Base-by-base conservation (phyloP, 2,888 invertebrate species). In the Pseudoips prasinana region DNA sequence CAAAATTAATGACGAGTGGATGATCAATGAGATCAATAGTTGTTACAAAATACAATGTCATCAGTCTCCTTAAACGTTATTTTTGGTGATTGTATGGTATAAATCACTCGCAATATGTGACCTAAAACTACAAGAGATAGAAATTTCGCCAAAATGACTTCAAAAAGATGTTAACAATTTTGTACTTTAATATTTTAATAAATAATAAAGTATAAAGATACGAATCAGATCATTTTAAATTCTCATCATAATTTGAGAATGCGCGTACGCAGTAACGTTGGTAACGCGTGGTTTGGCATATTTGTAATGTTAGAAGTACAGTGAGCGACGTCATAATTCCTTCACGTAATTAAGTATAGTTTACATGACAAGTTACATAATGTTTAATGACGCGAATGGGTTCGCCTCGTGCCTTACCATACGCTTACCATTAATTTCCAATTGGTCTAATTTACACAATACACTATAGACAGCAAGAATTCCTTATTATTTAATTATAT, bases 1-100 rank as follows among this genome's bases (percentile, higher is more conserved):
- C 9, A 50, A 48, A 44, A 40, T 30, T 22, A 19, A 39, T 28
- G 40, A 35, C 49, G 37, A 39, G 38, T 40, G 39, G 29, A 14
- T 24, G 47, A 50, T 46, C 34, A 35, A 17, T 49, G 63, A 65
- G 47, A 50, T 46, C 34, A 35, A 17, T 49, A 62, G 64, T 30
- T 14, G 27, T 33, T 18, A 26, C 29, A 33, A 44, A 39, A 40
- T 52, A 43, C 30, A 36, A 34, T 46, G 36, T 39, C 31, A 36
- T 64, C 52, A 65, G 64, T 65, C 62, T 60, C 54, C 29, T 20
- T 43, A 44, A 55, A 37, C 11, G 30, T 19, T 41, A 34, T 33
- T 33, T 37, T 29, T 37, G 10, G 31, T 25, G 33, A 45, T 37
- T 37, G 25, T 35, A 47, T 35, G 17, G 33, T 27, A 8, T 40